phyloP scores from a whole-genome alignment of 2,888 invertebrate species.

The Clunio marinus region DNA sequence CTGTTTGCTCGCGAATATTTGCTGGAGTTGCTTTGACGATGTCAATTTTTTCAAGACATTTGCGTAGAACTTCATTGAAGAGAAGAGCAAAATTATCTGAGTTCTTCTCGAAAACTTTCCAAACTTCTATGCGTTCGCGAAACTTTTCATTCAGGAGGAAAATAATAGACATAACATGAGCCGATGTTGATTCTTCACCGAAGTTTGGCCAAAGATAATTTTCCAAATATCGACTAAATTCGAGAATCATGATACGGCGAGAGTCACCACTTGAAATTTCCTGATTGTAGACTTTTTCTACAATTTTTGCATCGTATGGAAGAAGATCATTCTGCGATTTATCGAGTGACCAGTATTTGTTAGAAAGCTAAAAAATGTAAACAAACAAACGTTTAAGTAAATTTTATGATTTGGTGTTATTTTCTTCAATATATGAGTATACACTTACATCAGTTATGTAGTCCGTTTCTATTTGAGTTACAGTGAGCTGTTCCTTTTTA shows the following conservation, averaged over 20 bases:
- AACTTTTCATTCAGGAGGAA: constrained; percentile 99
- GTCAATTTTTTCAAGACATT: constrained; percentile 58
- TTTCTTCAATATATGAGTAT: no score
- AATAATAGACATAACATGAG: constrained; percentile 96
- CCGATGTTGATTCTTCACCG: constrained; percentile 67
- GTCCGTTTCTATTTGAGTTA: constrained; percentile 87
- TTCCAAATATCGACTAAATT: constrained; percentile 96
- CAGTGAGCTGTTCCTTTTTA: constrained; percentile 53
- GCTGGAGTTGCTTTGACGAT: constrained; percentile 47
- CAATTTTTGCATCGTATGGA: constrained; percentile 70
- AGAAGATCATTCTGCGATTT: constrained; percentile 63
- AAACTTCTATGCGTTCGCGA: constrained; percentile 91
- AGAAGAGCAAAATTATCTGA: constrained; percentile 75
- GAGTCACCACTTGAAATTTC: constrained; percentile 82
- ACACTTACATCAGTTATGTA: constrained; percentile 73
- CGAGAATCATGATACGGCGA: constrained; percentile 90
- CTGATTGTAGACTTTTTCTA: constrained; percentile 82
- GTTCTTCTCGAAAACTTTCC: constrained; percentile 82
- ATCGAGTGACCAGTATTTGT: constrained; percentile 89
- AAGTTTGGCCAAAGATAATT: constrained; percentile 97
- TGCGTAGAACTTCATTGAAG: constrained; percentile 73
- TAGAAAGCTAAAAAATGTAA: constrained; percentile 66
- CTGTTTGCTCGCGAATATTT: constrained; percentile 71
- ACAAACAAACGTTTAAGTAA: constrained; percentile 15
- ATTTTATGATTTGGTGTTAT: neutral